A percentile compares a stretch with the other conserved stretches of the same genome.
Evolutionary conservation across 2,113 vertebrate genomes (phyloP).

Genomic region (Triplophysa rosa): DNA sequence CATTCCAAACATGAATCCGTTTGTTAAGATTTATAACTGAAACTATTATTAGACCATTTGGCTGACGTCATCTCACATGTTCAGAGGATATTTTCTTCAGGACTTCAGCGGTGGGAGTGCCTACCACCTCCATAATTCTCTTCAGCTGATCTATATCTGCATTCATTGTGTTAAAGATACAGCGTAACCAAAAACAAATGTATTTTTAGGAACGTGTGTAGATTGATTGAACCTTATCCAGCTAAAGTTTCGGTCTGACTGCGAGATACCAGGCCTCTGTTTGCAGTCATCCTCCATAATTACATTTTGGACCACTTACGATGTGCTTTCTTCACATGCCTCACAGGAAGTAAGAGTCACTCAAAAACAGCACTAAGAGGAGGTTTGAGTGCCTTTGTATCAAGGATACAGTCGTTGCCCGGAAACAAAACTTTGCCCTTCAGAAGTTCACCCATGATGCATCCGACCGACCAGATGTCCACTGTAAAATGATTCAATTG

Average conservation of each 20-base stretch:
- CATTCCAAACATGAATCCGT: not conserved
- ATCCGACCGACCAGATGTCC: constrained; percentile 98
- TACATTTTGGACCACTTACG: constrained; percentile 25
- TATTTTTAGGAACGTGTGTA: not conserved
- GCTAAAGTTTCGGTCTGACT: not conserved
- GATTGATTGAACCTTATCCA: not conserved
- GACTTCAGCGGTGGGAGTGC: constrained; percentile 91
- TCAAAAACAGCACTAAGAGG: constrained; percentile 24
- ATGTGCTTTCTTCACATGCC: constrained; percentile 19
- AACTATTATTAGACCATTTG: not conserved
- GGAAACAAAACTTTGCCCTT: constrained; percentile 97
- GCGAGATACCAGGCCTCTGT: not conserved
- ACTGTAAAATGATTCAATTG: constrained; percentile 72
- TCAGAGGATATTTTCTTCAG: constrained; percentile 96
- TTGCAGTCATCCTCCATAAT: constrained; percentile 25
- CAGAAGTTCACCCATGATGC: constrained; percentile 97
- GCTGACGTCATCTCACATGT: constrained; percentile 77
- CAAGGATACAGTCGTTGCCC: constrained; percentile 98
- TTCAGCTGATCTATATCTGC: constrained; percentile 96
- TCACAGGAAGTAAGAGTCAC: constrained; percentile 23
- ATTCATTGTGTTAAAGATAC: constrained; percentile 59
- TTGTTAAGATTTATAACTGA: not conserved
- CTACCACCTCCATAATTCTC: constrained; percentile 97
- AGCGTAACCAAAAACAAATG: not conserved
- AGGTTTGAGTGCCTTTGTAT: constrained; percentile 16